A percentile compares a stretch with the other conserved stretches of the same genome.
phyloP scores from a whole-genome alignment of 2,888 invertebrate species.

The Laothoe populi region DNA sequence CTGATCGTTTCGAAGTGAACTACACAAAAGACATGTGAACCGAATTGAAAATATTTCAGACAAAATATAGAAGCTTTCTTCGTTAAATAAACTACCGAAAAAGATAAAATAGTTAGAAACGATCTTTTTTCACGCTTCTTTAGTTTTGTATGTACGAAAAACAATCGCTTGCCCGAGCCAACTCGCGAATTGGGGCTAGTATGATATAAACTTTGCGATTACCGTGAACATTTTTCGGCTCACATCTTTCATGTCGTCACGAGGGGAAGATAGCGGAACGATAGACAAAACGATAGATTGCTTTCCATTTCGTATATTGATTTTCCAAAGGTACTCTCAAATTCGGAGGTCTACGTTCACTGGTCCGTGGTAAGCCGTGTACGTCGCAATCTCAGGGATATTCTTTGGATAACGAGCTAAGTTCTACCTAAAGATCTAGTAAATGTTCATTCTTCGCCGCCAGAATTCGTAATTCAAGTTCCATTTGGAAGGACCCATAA shows the following conservation, averaged over 20 bases:
- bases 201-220: conserved; percentile 30
- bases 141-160: conserved; percentile 15
- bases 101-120: conserved; percentile 12
- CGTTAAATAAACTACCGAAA: conserved; percentile 10
- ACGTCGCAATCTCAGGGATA: conserved; percentile 44
- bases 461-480: conserved; percentile 56
- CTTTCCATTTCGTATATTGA: conserved; percentile 44
- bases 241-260: conserved; percentile 44
- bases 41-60: not conserved
- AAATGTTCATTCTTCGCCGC: conserved; percentile 52
- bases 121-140: conserved; percentile 25
- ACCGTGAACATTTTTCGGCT: conserved; percentile 36
- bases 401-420: conserved; percentile 55
- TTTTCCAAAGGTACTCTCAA: conserved; percentile 40
- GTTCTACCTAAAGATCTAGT: conserved; percentile 55
- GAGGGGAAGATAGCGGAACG: conserved; percentile 39
- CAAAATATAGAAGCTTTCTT: not conserved
- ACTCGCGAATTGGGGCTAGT: conserved; percentile 23
- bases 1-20: not conserved
- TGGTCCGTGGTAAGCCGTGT: conserved; percentile 40
- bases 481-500: conserved; percentile 46
- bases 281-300: conserved; percentile 49
- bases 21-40: too few relatives aligned
- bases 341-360: conserved; percentile 35
- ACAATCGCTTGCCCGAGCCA: conserved; percentile 17